These are phyloP conservation scores for Caracal caracal DNA, from an alignment of 2,113 vertebrate genomes.

Conservation along the genomic window DNA sequence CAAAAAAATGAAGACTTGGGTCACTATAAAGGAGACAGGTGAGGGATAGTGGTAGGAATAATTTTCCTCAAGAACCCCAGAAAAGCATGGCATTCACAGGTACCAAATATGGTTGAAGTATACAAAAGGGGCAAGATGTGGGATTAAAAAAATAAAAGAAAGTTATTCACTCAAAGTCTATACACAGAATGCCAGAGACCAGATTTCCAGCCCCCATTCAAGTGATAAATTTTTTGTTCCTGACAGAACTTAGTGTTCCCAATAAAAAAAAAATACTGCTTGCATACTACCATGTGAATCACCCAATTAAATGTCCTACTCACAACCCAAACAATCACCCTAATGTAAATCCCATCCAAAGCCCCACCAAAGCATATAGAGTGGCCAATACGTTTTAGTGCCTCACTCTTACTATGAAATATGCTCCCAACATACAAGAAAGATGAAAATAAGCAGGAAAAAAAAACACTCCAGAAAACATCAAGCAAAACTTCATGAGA, in stretches of 20 bases:
- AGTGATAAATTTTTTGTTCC: neutral
- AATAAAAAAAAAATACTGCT: neutral
- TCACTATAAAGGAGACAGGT: neutral
- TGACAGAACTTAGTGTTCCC: neutral
- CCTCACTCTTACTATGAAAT: neutral
- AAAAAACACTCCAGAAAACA: neutral
- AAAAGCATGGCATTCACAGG: neutral
- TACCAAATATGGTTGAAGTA: neutral
- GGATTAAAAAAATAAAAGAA: neutral
- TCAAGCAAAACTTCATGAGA: neutral
- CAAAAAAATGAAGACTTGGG: neutral
- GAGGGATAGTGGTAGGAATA: neutral
- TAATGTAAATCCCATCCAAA: neutral
- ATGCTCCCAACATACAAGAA: neutral
- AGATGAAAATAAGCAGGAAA: neutral
- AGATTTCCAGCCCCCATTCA: neutral
- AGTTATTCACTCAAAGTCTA: neutral
- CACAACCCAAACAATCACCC: neutral
- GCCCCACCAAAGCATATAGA: neutral
- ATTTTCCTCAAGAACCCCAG: neutral
- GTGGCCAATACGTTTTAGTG: neutral
- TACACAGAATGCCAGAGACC: neutral
- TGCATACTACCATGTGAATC: neutral
- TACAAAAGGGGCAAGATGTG: neutral
- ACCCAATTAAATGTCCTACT: neutral